Base-by-base conservation (phyloP, 1,140 invertebrate genomes). In the Cotesia typhae region DNA sequence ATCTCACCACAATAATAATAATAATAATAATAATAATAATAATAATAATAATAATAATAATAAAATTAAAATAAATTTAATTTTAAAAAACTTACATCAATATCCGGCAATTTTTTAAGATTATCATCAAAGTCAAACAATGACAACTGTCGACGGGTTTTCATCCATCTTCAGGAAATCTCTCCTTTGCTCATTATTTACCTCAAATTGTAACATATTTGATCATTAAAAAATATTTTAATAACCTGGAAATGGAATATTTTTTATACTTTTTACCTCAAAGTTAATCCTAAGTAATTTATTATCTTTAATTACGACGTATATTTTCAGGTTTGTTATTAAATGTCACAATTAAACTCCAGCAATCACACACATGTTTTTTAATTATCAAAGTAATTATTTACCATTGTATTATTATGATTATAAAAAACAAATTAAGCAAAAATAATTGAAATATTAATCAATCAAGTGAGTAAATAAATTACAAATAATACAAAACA, bases 141-240 rank as follows among this genome's bases (percentile, higher is more conserved):
- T 4, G 83, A 76, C 14, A 85, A 53, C 67, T 87, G 73, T 35
- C 83, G 80, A 5, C 82, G 82, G 5, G 79, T 76, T 74, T 80
- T 80, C 86, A 87, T 87, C 38, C 85, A 87, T 0, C 81, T 83
- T 12, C 86, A 84, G 71, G 85, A 87, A 76, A 84, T 85, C 9
- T 72, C 76, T 70, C 75, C 81, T 78, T n/a, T 81, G 78, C 80
- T 83, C 81, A 80, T 76, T 82, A 67, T 64, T 82, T 81, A 83
- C 82, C 60, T 3, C 70, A 82, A 76, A 52, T 17, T 65, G 41
- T 37, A 38, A 59, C 7, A 55, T 37, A 69, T 37, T 14, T 6
- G 7, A 3, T 5, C n/a, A 57, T 14, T 20, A 57, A 20, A 57
- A 57, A 10, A n/a, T n/a, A 57, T 57, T 57, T 17, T 12, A 20